Base-by-base conservation (phyloP, 2,888 invertebrate species). In the Philereme vetulata region DNA sequence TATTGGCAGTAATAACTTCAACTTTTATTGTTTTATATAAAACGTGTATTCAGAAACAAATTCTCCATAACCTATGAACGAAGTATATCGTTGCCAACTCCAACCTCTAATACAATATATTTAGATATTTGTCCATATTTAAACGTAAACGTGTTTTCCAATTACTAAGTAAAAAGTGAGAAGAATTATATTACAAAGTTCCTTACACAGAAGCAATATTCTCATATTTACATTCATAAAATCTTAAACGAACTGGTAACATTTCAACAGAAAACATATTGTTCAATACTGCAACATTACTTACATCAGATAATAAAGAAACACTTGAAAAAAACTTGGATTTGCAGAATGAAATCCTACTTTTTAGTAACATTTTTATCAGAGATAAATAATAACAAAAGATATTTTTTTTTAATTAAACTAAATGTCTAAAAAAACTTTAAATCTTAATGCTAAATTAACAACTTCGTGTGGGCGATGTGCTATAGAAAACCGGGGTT, bases 31-130 rank as follows among this genome's bases (percentile, higher is more conserved):
- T 79, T 81, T 69, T 66, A 61, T 68, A 74, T 66, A 84, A 84
- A 86, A 85, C 79, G 78, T 80, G 77, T 74, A 72, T 74, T 79
- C 78, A 80, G 77, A 81, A 83, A 83, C 81, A 78, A 81, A 80
- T 76, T 75, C 70, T 72, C 72, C 78, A 76, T 74, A 70, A 66
- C 67, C 61, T 73, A 69, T 48, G 52, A 72, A 76, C 2, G 21
- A 21, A 21, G 21, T 21, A 21, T 21, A 21, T 21, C 21, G 72
- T 75, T 72, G 72, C 72, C 60, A 72, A 71, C 75, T 74, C 74
- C 71, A 74, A 71, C 67, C 70, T 65, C 69, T 61, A 56, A 35
- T 51, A 50, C 54, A 48, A 54, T 50, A 42, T 52, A 36, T 35
- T 10, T 51, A 61, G 61, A 46, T 53, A 60, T 61, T 61, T 56